Evolutionary conservation across 2,888 invertebrate species (phyloP).

Genomic region (Hypena proboscidalis): DNA sequence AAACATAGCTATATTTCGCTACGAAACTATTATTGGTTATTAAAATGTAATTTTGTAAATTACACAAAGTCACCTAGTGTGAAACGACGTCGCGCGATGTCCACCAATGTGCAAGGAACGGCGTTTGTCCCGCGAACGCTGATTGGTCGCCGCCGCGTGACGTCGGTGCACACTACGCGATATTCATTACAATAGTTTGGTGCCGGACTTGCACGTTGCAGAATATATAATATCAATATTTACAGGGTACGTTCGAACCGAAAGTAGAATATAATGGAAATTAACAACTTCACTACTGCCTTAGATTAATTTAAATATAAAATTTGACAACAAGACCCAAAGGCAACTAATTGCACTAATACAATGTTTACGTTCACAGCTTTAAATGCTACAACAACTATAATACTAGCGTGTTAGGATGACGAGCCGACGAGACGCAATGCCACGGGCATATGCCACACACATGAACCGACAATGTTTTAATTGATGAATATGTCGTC

Average conservation of each 20-base stretch:
- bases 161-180: constrained; percentile 15
- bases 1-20: constrained; percentile 49
- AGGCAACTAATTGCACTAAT: constrained; percentile 71
- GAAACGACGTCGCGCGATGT: constrained; percentile 1
- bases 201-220: constrained; percentile 12
- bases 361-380: constrained; percentile 57
- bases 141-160: constrained; percentile 3
- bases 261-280: constrained; percentile 41
- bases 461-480: neutral
- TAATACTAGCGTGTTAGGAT: constrained; percentile 50
- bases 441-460: neutral
- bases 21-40: constrained; percentile 24
- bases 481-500: constrained; percentile 7
- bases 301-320: constrained; percentile 41
- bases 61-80: constrained; percentile 9
- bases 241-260: constrained; percentile 39
- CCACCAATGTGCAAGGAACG: neutral
- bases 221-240: constrained; percentile 26
- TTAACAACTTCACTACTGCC: constrained; percentile 23
- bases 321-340: constrained; percentile 60
- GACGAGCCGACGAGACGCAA: too few relatives aligned
- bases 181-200: constrained; percentile 13
- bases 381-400: constrained; percentile 51
- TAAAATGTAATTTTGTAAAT: constrained; percentile 6
- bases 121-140: neutral